Evolutionary conservation across 2,888 invertebrate genomes (phyloP).

Genomic region (Cephus rjabovi): DNA sequence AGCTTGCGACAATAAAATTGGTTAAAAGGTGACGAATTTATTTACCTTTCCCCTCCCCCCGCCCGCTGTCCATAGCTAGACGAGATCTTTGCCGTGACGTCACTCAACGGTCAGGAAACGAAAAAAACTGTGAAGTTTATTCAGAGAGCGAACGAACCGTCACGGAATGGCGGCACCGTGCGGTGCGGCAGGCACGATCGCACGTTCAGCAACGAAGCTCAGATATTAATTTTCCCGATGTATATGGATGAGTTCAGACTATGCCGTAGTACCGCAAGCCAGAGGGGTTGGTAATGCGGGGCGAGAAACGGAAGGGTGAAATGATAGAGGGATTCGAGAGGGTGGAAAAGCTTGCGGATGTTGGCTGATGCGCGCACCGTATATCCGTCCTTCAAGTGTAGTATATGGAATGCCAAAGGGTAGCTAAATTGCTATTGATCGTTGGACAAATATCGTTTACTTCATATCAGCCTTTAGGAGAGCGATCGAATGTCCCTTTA

Average conservation of each 20-base stretch:
- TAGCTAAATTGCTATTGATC: conserved; percentile 53
- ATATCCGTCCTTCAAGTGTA: neutral
- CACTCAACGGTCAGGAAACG: conserved; percentile 9
- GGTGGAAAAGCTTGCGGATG: conserved; percentile 6
- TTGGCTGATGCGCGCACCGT: conserved; percentile 20
- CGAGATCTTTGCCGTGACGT: neutral
- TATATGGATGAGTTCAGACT: conserved; percentile 62
- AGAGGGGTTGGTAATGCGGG: conserved; percentile 11
- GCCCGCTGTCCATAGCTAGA: neutral
- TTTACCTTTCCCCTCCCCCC: conserved; percentile 9
- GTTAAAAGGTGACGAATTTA: conserved; percentile 33
- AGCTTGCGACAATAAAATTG: conserved; percentile 30
- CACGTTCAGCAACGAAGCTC: conserved; percentile 33
- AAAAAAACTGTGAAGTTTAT: conserved; percentile 49
- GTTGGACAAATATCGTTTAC: conserved; percentile 50
- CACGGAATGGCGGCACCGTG: conserved; percentile 10
- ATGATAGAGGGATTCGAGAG: conserved; percentile 15
- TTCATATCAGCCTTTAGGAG: conserved; percentile 24
- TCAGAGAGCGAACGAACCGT: conserved; percentile 49
- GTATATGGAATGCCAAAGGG: conserved; percentile 39
- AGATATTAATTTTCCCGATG: conserved; percentile 65
- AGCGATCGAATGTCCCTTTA: neutral
- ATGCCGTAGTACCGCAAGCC: neutral
- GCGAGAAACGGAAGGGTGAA: conserved; percentile 18
- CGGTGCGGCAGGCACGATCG: neutral